Evolutionary conservation across 2,797 vertebrate genomes (phyloP), one percentile per base, ranked within the genome.

Genomic region (Meriones psammophilus): DNA sequence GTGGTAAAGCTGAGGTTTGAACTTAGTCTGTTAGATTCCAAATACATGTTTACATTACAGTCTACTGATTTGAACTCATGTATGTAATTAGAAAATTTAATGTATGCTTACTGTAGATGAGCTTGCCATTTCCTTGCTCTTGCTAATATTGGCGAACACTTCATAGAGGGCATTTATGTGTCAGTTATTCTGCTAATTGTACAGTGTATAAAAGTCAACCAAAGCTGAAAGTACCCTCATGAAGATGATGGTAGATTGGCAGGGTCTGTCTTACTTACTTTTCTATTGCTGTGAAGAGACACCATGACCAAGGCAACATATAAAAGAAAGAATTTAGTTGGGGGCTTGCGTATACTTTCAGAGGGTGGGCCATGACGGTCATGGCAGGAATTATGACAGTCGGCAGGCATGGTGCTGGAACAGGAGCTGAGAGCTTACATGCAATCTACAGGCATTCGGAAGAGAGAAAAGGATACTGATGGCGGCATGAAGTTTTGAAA

Each of bases 1-100:
- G 54, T 28, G 28, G 18, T 46, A 83, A 90, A 81, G 17, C 76
- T 86, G 33, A 88, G 15, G 26, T 86, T 69, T 92, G 90, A 92
- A 92, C 8, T 15, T n/a, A 71, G 5, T 14, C 64, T 91, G 14
- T 62, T 33, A 28, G 9, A 86, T 88, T 93, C 50, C 58, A 94
- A 79, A 39, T 69, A 18, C 15, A 33, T 88, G 36, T 96, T 92
- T 77, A 76, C 1, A 62, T 20, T 68, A 84, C 10, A 4, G 56
- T 74, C 9, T 74, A 46, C 36, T 78, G 46, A 58, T 30, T 79
- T 93, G 2, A 13, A 28, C 56, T 95, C 36, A 58, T 24, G 5
- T 50, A 83, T 66, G 30, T 26, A 77, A 28, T 92, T 91, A 77
- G 60, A 71, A 68, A 54, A 80, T 28, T 56, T 79, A 60, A 36